A percentile compares a stretch with the other conserved stretches of the same genome.
These are phyloP conservation scores for Rhingia campestris DNA, from an alignment of 2,888 invertebrate species.

Conservation along the genomic window DNA sequence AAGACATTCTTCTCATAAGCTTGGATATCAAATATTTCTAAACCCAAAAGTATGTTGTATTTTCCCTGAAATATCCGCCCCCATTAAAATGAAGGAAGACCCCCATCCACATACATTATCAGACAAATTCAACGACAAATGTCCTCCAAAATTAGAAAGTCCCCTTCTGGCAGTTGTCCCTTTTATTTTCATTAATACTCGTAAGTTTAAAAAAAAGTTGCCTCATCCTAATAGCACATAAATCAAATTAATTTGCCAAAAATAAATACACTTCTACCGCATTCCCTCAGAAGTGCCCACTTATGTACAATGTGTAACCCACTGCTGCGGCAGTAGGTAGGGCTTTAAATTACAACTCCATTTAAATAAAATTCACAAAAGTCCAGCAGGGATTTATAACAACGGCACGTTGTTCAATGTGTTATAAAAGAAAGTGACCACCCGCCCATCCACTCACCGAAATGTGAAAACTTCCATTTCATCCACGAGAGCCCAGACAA, in stretches of 20 bases:
- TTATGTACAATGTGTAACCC: not conserved
- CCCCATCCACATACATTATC: no score
- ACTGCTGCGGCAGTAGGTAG: not conserved
- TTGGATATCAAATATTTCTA: no score
- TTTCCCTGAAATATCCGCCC: no score
- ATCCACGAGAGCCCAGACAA: slow-evolving; percentile 4
- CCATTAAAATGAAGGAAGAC: no score
- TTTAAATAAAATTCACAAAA: not conserved
- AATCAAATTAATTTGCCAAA: slow-evolving; percentile 26
- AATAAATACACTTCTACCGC: not conserved
- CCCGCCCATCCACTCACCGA: not conserved
- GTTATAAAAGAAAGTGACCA: not conserved
- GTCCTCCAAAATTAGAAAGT: not conserved
- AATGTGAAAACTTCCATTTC: slow-evolving; percentile 19
- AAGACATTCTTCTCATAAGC: no score
- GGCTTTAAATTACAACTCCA: not conserved
- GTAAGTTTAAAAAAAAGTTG: slow-evolving; percentile 1
- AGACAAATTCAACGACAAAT: not conserved
- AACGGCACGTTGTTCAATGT: slow-evolving; percentile 1
- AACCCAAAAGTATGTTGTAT: no score
- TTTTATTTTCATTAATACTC: not conserved
- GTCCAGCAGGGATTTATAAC: not conserved
- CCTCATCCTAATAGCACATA: slow-evolving; percentile 14
- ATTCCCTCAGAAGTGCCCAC: not conserved
- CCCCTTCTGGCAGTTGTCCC: not conserved